Base-by-base conservation (phyloP, 2,888 invertebrate genomes). In the Tipula helvola region DNA sequence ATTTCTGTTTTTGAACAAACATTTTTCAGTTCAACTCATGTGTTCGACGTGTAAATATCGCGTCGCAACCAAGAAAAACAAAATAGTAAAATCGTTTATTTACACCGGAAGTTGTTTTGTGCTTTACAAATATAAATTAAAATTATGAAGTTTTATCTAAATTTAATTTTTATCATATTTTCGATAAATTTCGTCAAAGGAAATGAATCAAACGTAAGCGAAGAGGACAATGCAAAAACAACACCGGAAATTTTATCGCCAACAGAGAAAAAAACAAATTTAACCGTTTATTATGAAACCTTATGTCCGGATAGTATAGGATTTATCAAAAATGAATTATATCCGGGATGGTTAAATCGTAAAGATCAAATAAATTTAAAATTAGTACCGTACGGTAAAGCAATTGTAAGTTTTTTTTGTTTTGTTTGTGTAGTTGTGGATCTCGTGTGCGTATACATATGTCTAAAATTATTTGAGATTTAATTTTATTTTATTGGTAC, bases 301-400 rank as follows among this genome's bases (percentile, higher is more conserved):
- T 89, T 91, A 2, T 91, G 92, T 52, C 88, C 89, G 4, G 91
- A 91, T 39, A 91, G 92, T 88, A 88, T 90, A 86, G 84, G 41
- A 18, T 91, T 91, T 44, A 88, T 91, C 36, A 88, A 89, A 0
- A 88, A 88, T 16, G 89, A 90, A 52, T 88, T 91, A 0, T 88
- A 89, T 85, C 88, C 88, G 39, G 88, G 90, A 2, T 89, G 91
- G 88, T 86, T 86, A 3, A 87, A 88, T 36, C 89, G 90, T 87
- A 88, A 90, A 87, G 87, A 89, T 1, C 88, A 89, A 85, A 89
- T 89, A 0, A 89, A 90, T 36, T 88, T 91, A 7, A 88, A 90
- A 87, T 89, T 91, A 7, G 89, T 91, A 87, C 91, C 91, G 1
- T 91, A 90, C 85, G 91, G 91, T 36, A 90, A 91, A 88, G 91